These are phyloP conservation scores for Syrista parreyssii DNA, from an alignment of 2,888 invertebrate species.

Conservation along the genomic window DNA sequence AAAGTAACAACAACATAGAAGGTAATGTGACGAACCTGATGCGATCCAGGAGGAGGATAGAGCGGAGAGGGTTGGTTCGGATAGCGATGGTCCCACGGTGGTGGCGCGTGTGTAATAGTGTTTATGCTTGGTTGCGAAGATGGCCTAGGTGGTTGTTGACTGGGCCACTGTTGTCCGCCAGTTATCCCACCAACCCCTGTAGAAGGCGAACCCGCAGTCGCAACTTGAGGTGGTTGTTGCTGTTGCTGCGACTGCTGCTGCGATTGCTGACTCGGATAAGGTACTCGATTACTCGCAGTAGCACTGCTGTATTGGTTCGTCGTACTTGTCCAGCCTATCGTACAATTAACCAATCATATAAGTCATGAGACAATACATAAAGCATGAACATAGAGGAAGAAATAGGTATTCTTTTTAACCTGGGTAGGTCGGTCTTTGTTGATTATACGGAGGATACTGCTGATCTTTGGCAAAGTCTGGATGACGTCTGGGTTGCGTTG, in stretches of 20 bases:
- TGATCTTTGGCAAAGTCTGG: slow-evolving; percentile 86
- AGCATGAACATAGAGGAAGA: neutral
- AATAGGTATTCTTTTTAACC: slow-evolving; percentile 65
- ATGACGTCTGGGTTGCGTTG: slow-evolving; percentile 78
- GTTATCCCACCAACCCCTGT: slow-evolving; percentile 38
- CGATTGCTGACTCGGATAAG: slow-evolving; percentile 56
- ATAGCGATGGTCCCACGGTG: slow-evolving; percentile 61
- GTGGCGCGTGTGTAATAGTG: slow-evolving; percentile 55
- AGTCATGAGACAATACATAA: neutral
- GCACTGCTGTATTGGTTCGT: slow-evolving; percentile 65
- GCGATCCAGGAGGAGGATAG: slow-evolving; percentile 58
- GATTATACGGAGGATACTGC: slow-evolving; percentile 75
- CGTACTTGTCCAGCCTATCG: slow-evolving; percentile 75
- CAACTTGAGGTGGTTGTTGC: slow-evolving; percentile 38
- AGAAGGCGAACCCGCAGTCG: slow-evolving; percentile 45
- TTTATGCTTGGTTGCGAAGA: slow-evolving; percentile 56
- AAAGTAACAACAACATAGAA: neutral
- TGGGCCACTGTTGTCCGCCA: slow-evolving; percentile 54
- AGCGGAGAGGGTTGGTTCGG: slow-evolving; percentile 59
- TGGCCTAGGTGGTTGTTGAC: slow-evolving; percentile 53
- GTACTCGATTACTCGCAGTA: slow-evolving; percentile 55
- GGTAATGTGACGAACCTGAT: slow-evolving; percentile 47
- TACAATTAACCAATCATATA: slow-evolving; percentile 9
- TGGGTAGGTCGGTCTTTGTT: slow-evolving; percentile 74
- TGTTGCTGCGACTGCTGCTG: slow-evolving; percentile 45